Base-by-base conservation (phyloP, 2,797 vertebrate genomes). In the Mus minutoides region DNA sequence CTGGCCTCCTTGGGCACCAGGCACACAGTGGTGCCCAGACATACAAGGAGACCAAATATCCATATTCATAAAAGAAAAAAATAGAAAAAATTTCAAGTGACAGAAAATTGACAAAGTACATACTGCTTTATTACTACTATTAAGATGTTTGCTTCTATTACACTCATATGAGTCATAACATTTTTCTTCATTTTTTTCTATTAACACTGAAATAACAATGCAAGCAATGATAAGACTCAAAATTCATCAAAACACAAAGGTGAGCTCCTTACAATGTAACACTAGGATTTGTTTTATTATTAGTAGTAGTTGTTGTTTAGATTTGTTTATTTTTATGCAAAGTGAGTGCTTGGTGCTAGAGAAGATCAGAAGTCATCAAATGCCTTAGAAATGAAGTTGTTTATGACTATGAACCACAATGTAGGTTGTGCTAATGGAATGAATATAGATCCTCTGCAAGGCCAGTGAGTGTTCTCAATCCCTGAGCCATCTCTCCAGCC, bases 191-290 rank as follows among this genome's bases (percentile, higher is more conserved):
- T 6, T 52, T 96, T 96, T 96, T 90, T 79, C 69, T 37, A 76
- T 89, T 90, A 95, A 92, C 24, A 78, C 75, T 49, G 34, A 97
- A 96, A 91, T 78, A 77, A 84, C 43, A 92, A 84, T 82, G 11
- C 7, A 86, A 64, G 16, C n/a, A 92, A 84, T 79, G 13, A 67
- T 82, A 94, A 93, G 71, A 58, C 43, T 87, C 6, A 88, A n/a
- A 94, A 79, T 10, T 94, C 46, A 96, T 16, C 52, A 90, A 96
- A 89, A 86, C 2, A 2, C 37, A 88, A 94, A 78, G 26, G 29
- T 93, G 88, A 88, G 24, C 56, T 69, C 49, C 22, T 94, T 84
- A 17, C 22, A 88, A 54, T 0, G n/a, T 78, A 93, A 85, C 13
- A 22, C 13, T 75, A 34, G 1, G 16, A 67, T 60, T 43, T 80